Evolutionary conservation across 1,140 invertebrate species (phyloP).

Genomic region (Pseudomyrmex gracilis): DNA sequence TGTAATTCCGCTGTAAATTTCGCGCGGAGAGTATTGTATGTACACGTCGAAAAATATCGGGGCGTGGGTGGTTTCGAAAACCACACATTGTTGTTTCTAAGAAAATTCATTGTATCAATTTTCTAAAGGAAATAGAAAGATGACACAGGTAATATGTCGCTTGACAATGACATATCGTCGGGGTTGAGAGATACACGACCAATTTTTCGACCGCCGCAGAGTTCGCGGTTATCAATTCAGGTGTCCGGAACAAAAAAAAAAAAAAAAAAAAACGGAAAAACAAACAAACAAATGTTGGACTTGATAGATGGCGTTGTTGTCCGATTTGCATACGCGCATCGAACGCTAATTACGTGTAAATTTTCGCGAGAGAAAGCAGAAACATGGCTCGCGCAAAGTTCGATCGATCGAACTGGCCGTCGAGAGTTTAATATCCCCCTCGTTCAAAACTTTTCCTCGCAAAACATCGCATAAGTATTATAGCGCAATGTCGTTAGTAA

Average conservation of each 20-base stretch:
- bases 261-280: background rate
- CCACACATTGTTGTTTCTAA: background rate
- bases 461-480: slow-evolving; percentile 38
- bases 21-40: background rate
- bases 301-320: background rate
- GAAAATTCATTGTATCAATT: background rate
- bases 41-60: slow-evolving; percentile 3
- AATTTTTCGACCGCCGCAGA: background rate
- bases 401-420: background rate
- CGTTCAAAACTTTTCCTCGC: slow-evolving; percentile 1
- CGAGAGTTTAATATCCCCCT: slow-evolving; percentile 14
- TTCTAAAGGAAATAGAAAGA: background rate
- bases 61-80: background rate
- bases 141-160: background rate
- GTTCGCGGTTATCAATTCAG: background rate
- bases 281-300: slow-evolving; percentile 10
- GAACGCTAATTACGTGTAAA: slow-evolving; percentile 34
- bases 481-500: background rate
- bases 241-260: too few species aligned
- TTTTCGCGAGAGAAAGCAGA: background rate
- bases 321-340: background rate
- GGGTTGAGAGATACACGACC: background rate
- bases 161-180: background rate
- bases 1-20: background rate
- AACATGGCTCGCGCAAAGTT: background rate